These are phyloP conservation scores for Alethe castanea DNA, from an alignment of 2,113 vertebrate species.

Conservation along the genomic window DNA sequence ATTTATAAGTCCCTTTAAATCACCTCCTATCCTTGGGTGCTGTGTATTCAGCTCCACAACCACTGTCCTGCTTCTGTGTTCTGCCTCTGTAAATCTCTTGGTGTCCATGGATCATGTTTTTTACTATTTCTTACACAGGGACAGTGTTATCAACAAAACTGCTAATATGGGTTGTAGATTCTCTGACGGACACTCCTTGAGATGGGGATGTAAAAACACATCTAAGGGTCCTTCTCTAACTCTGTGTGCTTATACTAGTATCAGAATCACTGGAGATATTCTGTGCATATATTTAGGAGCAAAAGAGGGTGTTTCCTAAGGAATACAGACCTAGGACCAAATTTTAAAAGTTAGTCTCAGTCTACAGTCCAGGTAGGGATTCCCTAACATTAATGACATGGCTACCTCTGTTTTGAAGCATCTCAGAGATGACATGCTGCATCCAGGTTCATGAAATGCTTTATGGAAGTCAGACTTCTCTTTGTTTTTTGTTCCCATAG, in stretches of 20 bases:
- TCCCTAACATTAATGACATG: accelerated
- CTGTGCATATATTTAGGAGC: neutral
- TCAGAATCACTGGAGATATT: neutral
- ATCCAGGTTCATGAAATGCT: neutral
- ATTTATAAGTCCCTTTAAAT: slow-evolving; percentile 9
- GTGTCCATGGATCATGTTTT: neutral
- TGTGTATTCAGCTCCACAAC: neutral
- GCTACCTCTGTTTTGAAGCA: neutral
- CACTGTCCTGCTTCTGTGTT: neutral
- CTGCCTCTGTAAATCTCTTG: neutral
- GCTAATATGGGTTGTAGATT: neutral
- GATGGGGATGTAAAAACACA: neutral
- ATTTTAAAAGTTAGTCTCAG: neutral
- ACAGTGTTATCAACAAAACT: neutral
- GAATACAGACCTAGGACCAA: neutral
- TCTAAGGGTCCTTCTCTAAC: neutral
- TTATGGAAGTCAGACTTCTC: neutral
- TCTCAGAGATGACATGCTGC: neutral
- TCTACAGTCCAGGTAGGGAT: neutral
- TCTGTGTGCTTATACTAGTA: neutral
- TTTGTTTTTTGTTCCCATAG: neutral
- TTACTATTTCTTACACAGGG: neutral
- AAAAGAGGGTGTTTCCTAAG: neutral
- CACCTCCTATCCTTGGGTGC: neutral
- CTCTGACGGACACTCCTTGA: neutral